Evolutionary conservation across 2,797 vertebrate species (phyloP).

Genomic region (Galaxias olidus): DNA sequence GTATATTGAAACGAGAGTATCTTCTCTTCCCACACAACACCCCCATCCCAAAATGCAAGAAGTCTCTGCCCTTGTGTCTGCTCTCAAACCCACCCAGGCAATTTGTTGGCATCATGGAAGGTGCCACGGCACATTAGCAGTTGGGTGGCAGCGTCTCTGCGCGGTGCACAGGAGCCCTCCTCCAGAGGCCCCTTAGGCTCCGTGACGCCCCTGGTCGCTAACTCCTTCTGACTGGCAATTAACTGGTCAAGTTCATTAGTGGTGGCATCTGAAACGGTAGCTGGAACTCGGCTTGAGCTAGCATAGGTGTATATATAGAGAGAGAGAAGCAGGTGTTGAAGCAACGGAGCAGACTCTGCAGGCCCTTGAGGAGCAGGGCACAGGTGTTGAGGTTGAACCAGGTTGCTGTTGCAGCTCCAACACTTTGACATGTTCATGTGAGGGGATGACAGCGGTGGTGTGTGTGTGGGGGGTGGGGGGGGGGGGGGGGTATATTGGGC

Average conservation of each 20-base stretch:
- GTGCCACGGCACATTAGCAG: conserved; percentile 69
- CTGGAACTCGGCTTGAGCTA: not conserved
- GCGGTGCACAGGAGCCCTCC: conserved; percentile 58
- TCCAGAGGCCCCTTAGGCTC: conserved; percentile 52
- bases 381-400: not conserved
- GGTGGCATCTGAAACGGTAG: conserved; percentile 54
- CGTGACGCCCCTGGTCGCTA: conserved; percentile 64
- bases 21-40: too few relatives aligned
- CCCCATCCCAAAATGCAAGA: too few relatives aligned
- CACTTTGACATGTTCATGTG: not conserved
- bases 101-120: conserved; percentile 63
- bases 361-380: not conserved
- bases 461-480: conserved; percentile 15
- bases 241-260: conserved; percentile 72
- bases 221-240: conserved; percentile 77
- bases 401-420: not conserved
- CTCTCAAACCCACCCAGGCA: conserved; percentile 55
- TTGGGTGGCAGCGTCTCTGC: conserved; percentile 47
- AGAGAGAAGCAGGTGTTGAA: not conserved
- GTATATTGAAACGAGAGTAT: too few relatives aligned
- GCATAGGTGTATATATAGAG: too few relatives aligned
- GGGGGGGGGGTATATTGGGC: conserved; percentile 17
- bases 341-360: not conserved
- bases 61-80: not conserved
- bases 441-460: not conserved